Base-by-base conservation (phyloP, 2,888 invertebrate genomes). In the Amorpha juglandis region DNA sequence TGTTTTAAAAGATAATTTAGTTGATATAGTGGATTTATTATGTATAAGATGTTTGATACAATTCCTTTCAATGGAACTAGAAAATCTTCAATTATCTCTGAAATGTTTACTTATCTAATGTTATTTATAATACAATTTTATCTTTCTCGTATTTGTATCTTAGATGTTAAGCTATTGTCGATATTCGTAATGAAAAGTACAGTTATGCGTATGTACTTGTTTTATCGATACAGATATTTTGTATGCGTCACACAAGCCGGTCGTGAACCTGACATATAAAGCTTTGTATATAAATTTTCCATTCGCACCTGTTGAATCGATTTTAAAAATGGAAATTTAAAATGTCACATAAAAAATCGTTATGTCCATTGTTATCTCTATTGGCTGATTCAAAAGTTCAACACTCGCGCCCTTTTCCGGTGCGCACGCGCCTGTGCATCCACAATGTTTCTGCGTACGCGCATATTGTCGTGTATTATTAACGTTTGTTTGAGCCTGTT, bases 401-500 rank as follows among this genome's bases (percentile, higher is more conserved):
- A 85, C 79, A 81, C 80, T 84, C 87, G 84, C 82, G 77, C 88
- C 90, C 84, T 87, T 87, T 91, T 91, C 91, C 91, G 90, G 89
- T 87, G 84, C 77, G 78, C 72, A 68, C 53, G 74, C 78, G 75
- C 76, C 65, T 73, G 70, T 67, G 67, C 66, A 52, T 50, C 52
- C 48, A 66, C 27, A 27, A 64, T 52, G 16, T 53, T 55, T 55
- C 38, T 55, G 58, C 58, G 58, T 38, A 58, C 38, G 58, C 58
- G 58, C 58, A 58, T 58, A 58, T 58, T 58, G 58, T 58, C 58
- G 42, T 58, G 38, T 19, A 42, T 12, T 19, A 42, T 38, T 35
- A 16, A 38, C 42, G 38, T 58, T 52, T 58, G 42, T 58, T 58
- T 58, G 55, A 35, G 58, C 16, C 6, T 14, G 27, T 27, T 33